phyloP scores from a whole-genome alignment of 1,140 invertebrate species.

The Ceratina australensis region DNA sequence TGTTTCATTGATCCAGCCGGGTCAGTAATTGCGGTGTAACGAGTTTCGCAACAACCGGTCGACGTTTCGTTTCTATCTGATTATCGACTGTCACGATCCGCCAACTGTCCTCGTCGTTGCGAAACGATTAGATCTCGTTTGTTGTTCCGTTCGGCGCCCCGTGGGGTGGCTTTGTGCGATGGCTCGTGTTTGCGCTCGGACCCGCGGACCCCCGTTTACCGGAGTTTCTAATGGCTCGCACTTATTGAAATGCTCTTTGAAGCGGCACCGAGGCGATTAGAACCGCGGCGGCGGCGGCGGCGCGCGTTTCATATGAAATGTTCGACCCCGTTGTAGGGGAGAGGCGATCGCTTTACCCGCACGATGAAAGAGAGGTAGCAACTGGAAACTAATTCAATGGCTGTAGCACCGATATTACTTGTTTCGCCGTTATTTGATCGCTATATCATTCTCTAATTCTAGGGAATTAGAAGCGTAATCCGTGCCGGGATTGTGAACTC shows the following conservation, averaged over 20 bases:
- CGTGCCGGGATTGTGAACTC: background rate
- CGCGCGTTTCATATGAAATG: too few species aligned
- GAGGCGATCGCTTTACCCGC: too few species aligned
- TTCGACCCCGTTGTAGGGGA: too few species aligned
- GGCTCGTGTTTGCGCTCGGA: background rate
- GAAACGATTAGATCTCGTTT: slow-evolving; percentile 15
- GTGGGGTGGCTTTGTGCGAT: slow-evolving; percentile 1
- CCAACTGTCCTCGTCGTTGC: background rate
- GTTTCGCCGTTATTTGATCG: background rate
- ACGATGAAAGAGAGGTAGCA: background rate
- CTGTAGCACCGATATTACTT: background rate
- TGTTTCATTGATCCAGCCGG: slow-evolving; percentile 20
- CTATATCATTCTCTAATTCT: background rate
- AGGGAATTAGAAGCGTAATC: slow-evolving; percentile 5
- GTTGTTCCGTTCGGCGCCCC: background rate
- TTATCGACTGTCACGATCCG: slow-evolving; percentile 19
- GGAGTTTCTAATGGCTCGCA: too few species aligned
- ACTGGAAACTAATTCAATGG: too few species aligned
- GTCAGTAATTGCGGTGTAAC: slow-evolving; percentile 34
- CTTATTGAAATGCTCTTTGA: too few species aligned
- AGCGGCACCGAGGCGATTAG: too few species aligned
- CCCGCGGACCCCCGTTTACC: too few species aligned
- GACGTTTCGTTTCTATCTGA: slow-evolving; percentile 2
- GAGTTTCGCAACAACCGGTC: slow-evolving; percentile 36
- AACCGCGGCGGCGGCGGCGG: too few species aligned